These are phyloP conservation scores for Limnodromus scolopaceus DNA, from an alignment of 2,797 vertebrate genomes.

Conservation along the genomic window DNA sequence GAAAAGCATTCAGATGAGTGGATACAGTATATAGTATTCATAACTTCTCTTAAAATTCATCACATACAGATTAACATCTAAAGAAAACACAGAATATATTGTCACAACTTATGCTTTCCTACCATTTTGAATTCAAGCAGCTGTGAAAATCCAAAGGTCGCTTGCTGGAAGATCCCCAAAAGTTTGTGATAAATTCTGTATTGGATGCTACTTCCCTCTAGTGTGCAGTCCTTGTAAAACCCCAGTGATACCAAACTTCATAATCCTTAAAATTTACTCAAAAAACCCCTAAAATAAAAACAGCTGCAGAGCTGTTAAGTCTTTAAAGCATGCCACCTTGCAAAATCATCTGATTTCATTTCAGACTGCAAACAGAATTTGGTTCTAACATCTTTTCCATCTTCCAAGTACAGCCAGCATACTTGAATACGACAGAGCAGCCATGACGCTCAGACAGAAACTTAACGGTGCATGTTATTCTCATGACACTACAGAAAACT, in stretches of 20 bases:
- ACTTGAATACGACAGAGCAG: background rate
- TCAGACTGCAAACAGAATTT: background rate
- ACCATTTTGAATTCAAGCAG: background rate
- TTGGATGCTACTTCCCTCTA: constrained; percentile 13
- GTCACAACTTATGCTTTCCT: background rate
- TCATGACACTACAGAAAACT: background rate
- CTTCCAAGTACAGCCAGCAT: rapidly evolving
- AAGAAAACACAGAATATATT: background rate
- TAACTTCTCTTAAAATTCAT: background rate
- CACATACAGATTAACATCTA: background rate
- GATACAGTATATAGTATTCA: background rate
- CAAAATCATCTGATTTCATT: background rate
- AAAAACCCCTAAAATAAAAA: background rate
- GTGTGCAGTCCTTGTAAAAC: constrained; percentile 6
- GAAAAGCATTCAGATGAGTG: background rate
- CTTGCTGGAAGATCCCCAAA: background rate
- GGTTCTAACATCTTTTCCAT: background rate
- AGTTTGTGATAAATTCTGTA: background rate
- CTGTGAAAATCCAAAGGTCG: background rate
- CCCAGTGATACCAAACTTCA: background rate
- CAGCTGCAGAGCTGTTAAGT: background rate
- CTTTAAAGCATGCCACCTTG: background rate
- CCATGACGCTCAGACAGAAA: background rate
- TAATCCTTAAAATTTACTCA: background rate
- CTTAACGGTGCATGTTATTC: background rate